Percentiles rank a stretch among this genome's conserved stretches.
Evolutionary conservation across 2,888 invertebrate species (phyloP).

Genomic region (Dynastes maya): DNA sequence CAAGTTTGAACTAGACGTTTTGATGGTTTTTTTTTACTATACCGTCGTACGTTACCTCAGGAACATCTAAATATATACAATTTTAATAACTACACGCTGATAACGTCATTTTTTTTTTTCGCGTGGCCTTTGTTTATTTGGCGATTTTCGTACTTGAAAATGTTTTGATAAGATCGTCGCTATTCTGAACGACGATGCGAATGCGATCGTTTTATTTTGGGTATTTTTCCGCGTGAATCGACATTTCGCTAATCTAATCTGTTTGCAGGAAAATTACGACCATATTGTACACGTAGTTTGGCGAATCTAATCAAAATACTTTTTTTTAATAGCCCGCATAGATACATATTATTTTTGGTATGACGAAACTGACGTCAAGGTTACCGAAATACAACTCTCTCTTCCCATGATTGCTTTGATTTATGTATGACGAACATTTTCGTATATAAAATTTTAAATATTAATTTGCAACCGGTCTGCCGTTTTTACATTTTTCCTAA

Average conservation of each 20-base stretch:
- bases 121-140: conserved; percentile 1
- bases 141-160: neutral
- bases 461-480: too few species aligned
- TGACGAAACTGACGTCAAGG: conserved; percentile 25
- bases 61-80: neutral
- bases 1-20: too few species aligned
- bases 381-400: neutral
- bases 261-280: neutral
- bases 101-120: conserved; percentile 2
- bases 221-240: conserved; percentile 2
- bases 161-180: neutral
- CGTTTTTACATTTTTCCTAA: too few species aligned
- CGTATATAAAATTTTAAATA: neutral
- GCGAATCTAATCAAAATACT: conserved; percentile 16
- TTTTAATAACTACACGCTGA: neutral
- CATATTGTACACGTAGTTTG: neutral
- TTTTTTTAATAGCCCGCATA: conserved; percentile 18
- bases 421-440: conserved; percentile 5
- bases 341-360: conserved; percentile 9
- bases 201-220: neutral
- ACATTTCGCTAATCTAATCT: conserved; percentile 12
- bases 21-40: too few species aligned
- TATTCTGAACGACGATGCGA: neutral
- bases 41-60: too few species aligned
- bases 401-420: neutral